Conservation (phyloP, 2,113 vertebrate genomes). For the Cervus canadensis region DNA sequence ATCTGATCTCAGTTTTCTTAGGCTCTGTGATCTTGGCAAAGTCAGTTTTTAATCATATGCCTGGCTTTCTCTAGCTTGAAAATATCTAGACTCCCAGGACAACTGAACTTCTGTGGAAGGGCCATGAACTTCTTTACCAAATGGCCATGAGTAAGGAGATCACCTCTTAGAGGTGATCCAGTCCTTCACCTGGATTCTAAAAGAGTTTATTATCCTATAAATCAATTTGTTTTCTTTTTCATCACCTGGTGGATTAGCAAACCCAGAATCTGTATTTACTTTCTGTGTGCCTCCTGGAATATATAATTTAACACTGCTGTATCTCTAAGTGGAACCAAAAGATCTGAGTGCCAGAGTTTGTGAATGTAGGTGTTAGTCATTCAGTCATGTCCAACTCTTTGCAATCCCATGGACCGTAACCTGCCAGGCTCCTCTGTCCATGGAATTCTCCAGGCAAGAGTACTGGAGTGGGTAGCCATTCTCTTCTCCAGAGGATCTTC, state of each 20-base stretch:
- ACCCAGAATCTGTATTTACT: background rate
- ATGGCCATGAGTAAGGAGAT: background rate
- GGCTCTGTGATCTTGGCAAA: background rate
- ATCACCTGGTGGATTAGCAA: background rate
- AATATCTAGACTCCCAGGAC: background rate
- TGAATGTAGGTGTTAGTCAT: background rate
- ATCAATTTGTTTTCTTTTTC: background rate
- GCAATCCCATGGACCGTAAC: background rate
- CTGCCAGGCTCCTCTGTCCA: background rate
- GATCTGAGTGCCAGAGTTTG: background rate
- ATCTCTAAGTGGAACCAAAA: background rate
- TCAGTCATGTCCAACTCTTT: background rate
- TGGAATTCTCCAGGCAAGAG: background rate
- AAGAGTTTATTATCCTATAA: background rate
- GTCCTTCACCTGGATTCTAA: background rate
- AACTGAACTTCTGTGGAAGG: background rate
- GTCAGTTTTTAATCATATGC: background rate
- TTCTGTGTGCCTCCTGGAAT: background rate
- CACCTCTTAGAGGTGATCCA: background rate
- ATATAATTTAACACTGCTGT: background rate
- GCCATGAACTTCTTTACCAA: background rate
- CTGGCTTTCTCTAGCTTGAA: background rate
- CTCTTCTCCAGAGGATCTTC: background rate
- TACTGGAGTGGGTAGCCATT: background rate
- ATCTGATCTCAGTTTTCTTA: slow-evolving; percentile 38